Evolutionary conservation across 1,140 invertebrate species (phyloP).

Genomic region (Cherax destructor): DNA sequence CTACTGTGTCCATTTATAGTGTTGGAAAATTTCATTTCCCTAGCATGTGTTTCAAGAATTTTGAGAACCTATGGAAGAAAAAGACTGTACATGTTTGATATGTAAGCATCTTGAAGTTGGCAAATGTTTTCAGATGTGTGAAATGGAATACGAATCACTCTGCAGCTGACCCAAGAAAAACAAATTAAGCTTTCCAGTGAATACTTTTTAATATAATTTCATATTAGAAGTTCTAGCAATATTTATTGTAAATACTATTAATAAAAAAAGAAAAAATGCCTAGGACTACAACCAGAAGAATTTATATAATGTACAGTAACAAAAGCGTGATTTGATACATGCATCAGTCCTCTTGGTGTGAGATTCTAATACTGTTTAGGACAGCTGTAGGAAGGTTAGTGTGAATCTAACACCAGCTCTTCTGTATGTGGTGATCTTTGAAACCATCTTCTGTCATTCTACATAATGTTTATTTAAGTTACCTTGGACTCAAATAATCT

Average conservation of each 20-base stretch:
- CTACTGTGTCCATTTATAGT: background rate
- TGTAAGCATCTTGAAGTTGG: background rate
- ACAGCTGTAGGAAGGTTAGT: background rate
- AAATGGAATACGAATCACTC: background rate
- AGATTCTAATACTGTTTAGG: background rate
- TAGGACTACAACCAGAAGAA: background rate
- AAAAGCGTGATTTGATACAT: background rate
- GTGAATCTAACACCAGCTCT: background rate
- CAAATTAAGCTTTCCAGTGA: background rate
- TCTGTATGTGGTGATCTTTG: background rate
- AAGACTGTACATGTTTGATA: background rate
- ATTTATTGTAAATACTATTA: background rate
- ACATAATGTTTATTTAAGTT: background rate
- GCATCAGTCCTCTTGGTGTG: background rate
- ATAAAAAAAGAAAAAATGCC: background rate
- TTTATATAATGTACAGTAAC: background rate
- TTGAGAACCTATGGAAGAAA: background rate
- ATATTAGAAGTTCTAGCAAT: background rate
- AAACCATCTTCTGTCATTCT: background rate
- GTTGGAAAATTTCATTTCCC: background rate
- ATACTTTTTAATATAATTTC: slow-evolving; percentile 1
- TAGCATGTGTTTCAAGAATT: background rate
- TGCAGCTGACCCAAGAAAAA: background rate
- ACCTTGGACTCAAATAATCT: background rate
- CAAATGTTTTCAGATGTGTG: background rate